Evolutionary conservation across 2,113 vertebrate species (phyloP).

Genomic region (Osmerus eperlanus): DNA sequence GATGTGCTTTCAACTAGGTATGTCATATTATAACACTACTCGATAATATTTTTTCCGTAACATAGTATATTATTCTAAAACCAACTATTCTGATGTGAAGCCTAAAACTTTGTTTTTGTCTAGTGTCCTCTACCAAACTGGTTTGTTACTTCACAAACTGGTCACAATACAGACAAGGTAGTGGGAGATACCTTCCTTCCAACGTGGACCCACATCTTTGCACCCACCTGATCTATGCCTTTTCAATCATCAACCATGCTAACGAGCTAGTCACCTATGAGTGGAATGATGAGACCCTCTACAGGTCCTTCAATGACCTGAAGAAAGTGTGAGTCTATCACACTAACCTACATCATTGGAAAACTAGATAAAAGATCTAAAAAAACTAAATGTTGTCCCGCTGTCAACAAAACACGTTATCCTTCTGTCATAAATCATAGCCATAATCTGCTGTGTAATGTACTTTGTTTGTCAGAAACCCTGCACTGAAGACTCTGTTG

Average conservation of each 20-base stretch:
- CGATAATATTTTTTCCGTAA: background rate
- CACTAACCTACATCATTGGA: background rate
- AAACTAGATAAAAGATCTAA: background rate
- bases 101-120: background rate
- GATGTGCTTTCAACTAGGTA: conserved; percentile 61
- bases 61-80: background rate
- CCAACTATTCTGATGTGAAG: background rate
- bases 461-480: conserved; percentile 57
- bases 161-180: conserved; percentile 76
- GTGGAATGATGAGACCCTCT: conserved; percentile 71
- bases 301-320: conserved; percentile 67
- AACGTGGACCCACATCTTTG: conserved; percentile 76
- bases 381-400: too few relatives aligned
- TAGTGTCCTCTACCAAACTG: conserved; percentile 75
- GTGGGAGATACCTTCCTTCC: conserved; percentile 62
- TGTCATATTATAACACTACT: background rate
- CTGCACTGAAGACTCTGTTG: conserved; percentile 70
- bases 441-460: background rate
- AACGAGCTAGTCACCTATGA: conserved; percentile 67
- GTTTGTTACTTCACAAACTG: conserved; percentile 85
- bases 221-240: conserved; percentile 79
- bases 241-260: conserved; percentile 65
- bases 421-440: background rate
- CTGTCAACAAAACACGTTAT: too few relatives aligned
- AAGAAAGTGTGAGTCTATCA: conserved; percentile 56